Evolutionary conservation across 2,797 vertebrate genomes (phyloP).

Genomic region (Sciurus vulgaris): DNA sequence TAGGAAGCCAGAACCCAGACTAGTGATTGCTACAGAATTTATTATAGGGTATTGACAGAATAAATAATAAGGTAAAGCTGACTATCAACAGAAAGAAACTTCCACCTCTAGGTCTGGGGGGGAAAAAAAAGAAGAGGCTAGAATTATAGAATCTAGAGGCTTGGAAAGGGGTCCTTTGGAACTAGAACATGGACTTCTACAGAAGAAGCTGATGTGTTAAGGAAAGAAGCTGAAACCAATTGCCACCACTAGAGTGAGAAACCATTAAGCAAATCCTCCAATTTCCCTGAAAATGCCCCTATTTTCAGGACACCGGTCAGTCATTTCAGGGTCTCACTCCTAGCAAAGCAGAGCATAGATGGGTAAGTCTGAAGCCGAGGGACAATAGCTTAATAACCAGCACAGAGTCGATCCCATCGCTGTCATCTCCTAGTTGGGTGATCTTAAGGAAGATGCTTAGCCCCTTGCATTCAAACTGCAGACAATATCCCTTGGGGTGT

Average conservation of each 20-base stretch:
- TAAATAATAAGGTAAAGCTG: not conserved
- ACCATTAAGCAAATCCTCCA: not conserved
- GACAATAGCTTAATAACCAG: not conserved
- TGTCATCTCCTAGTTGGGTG: not conserved
- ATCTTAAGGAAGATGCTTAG: not conserved
- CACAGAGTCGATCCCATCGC: not conserved
- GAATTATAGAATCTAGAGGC: not conserved
- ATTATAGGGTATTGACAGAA: not conserved
- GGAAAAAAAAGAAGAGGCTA: not conserved
- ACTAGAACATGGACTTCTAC: not conserved
- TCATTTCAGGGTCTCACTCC: not conserved
- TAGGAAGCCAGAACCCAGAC: not conserved
- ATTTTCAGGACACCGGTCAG: not conserved
- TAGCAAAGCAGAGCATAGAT: not conserved
- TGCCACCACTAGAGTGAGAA: not conserved
- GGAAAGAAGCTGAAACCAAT: not conserved
- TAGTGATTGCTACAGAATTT: not conserved
- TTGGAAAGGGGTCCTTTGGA: not conserved
- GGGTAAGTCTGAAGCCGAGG: not conserved
- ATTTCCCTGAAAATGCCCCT: not conserved
- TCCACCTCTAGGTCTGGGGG: not conserved
- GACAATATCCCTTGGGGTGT: not conserved
- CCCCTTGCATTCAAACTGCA: not conserved
- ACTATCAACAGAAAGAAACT: not conserved
- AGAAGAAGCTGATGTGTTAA: not conserved